Evolutionary conservation across 2,888 invertebrate species (phyloP).

Genomic region (Campoletis raptor): DNA sequence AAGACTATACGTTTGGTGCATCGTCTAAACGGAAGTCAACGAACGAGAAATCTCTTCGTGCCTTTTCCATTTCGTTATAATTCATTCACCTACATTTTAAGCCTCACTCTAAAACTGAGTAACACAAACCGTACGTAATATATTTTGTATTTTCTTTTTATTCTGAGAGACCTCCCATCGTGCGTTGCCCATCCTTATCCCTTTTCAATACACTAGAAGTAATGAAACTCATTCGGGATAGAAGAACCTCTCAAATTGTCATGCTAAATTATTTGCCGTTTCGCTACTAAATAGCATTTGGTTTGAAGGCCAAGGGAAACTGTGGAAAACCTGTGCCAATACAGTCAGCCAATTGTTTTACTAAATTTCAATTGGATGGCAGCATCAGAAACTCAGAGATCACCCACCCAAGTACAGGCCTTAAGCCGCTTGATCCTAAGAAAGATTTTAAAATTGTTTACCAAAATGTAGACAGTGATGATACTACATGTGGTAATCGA

Average conservation of each 20-base stretch:
- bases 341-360: not conserved
- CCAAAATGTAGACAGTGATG: not conserved
- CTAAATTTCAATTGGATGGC: not conserved
- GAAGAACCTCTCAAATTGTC: too few species aligned
- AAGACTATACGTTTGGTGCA: slow-evolving; percentile 76
- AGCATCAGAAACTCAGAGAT: not conserved
- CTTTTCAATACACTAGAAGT: not conserved
- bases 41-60: slow-evolving; percentile 70
- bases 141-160: not conserved
- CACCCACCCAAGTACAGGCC: not conserved
- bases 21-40: slow-evolving; percentile 72
- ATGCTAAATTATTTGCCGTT: not conserved
- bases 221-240: not conserved
- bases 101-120: slow-evolving; percentile 22
- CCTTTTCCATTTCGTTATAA: slow-evolving; percentile 43
- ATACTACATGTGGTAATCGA: not conserved
- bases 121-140: not conserved
- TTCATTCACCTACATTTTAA: slow-evolving; percentile 18
- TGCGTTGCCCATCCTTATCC: not conserved
- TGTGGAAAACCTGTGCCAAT: not conserved
- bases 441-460: not conserved
- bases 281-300: not conserved
- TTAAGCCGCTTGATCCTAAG: not conserved
- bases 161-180: not conserved
- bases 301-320: not conserved